Conservation (phyloP, 1,140 invertebrate genomes). For the Hestina assimilis region DNA sequence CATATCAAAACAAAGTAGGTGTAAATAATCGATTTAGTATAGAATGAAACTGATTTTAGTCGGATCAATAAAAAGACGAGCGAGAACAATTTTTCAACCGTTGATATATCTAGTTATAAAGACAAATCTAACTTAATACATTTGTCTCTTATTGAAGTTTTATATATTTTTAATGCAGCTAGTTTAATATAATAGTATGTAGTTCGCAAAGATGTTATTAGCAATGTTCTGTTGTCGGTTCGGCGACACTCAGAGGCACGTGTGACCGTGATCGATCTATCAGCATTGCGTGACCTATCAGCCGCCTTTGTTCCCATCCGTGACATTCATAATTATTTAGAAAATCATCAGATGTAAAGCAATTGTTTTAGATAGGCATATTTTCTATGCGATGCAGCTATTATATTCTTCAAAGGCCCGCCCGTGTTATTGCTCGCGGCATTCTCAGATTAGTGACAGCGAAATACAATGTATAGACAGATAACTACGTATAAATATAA, state of each 20-base stretch:
- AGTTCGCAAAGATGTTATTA: background rate
- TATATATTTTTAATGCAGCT: background rate
- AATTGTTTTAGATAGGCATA: slow-evolving; percentile 21
- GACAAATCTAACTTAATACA: no score
- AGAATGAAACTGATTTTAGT: background rate
- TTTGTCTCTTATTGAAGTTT: no score
- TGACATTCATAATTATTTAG: slow-evolving; percentile 58
- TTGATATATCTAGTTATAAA: no score
- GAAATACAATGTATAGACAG: background rate
- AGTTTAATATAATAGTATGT: background rate
- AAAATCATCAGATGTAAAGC: slow-evolving; percentile 27
- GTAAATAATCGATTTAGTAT: slow-evolving; percentile 15
- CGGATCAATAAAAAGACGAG: background rate
- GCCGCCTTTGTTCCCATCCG: slow-evolving; percentile 46
- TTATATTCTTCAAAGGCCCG: slow-evolving; percentile 15
- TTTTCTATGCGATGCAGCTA: slow-evolving; percentile 5
- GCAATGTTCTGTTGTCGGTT: slow-evolving; percentile 14
- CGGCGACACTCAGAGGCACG: slow-evolving; percentile 35
- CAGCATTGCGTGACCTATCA: slow-evolving; percentile 63
- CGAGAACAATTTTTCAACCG: no score
- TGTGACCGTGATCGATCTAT: slow-evolving; percentile 53
- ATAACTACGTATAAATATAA: slow-evolving; percentile 8
- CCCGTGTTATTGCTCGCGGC: background rate
- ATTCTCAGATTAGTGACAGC: slow-evolving; percentile 2
- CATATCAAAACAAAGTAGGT: slow-evolving; percentile 12